Conservation (phyloP, 2,888 invertebrate species). For the Tetragnatha montana region DNA sequence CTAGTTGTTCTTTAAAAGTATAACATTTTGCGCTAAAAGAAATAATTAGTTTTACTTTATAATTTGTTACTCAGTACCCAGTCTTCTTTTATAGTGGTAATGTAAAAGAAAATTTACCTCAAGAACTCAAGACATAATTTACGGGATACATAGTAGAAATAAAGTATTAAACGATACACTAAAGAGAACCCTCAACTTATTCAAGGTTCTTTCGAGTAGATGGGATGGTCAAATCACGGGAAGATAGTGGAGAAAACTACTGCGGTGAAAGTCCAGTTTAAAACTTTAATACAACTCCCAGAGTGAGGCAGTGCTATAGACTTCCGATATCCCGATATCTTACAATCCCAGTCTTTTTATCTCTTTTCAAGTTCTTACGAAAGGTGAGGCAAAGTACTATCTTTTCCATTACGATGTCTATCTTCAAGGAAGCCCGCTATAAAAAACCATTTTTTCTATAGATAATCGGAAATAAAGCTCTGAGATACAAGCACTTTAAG, state of each 20-base stretch:
- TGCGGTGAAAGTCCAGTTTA: neutral
- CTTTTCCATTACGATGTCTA: neutral
- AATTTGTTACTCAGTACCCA: too few species aligned
- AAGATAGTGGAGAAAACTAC: neutral
- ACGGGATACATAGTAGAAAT: too few species aligned
- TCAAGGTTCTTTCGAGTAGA: too few species aligned
- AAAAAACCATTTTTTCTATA: neutral
- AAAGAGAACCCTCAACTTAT: too few species aligned
- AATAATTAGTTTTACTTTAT: too few species aligned
- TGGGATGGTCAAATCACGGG: too few species aligned
- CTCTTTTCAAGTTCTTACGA: neutral
- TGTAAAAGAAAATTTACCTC: too few species aligned
- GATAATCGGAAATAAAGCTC: neutral
- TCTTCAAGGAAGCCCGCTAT: neutral
- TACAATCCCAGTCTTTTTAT: neutral
- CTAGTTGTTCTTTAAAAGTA: too few species aligned
- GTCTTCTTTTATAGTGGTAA: too few species aligned
- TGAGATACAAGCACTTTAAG: neutral
- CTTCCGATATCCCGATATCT: conserved; percentile 1
- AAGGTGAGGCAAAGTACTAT: neutral
- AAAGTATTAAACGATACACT: too few species aligned
- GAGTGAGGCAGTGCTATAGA: neutral
- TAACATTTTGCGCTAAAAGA: too few species aligned
- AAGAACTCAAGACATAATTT: too few species aligned
- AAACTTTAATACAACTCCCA: neutral